These are phyloP conservation scores for Ormyrus rosae DNA, from an alignment of 2,888 invertebrate genomes.

Conservation along the genomic window DNA sequence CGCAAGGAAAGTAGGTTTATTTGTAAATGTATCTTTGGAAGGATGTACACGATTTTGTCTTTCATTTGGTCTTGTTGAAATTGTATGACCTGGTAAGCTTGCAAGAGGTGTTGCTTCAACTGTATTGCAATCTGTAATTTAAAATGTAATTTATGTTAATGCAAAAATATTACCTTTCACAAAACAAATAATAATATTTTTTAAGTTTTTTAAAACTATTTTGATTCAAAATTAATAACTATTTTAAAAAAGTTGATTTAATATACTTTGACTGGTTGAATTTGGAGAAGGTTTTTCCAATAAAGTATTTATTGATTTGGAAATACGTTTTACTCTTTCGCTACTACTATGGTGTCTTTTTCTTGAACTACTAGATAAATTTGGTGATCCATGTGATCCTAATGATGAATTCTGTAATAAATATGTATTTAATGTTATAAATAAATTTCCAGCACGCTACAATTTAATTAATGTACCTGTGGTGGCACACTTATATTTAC, in stretches of 20 bases:
- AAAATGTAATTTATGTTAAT: not conserved
- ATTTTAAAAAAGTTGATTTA: constrained; percentile 29
- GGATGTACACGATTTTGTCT: constrained; percentile 30
- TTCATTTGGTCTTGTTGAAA: constrained; percentile 50
- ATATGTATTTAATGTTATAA: constrained; percentile 20
- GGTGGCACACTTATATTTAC: constrained; percentile 73
- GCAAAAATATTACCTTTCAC: not conserved
- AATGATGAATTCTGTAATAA: constrained; percentile 45
- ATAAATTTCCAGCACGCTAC: not conserved
- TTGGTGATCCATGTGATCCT: constrained; percentile 64
- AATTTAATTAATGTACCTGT: constrained; percentile 59
- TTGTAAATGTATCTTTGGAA: constrained; percentile 13
- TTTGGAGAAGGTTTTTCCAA: constrained; percentile 57
- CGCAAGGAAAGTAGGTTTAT: constrained; percentile 24
- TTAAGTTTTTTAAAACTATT: constrained; percentile 16
- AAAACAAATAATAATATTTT: constrained; percentile 17
- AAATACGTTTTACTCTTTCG: constrained; percentile 67
- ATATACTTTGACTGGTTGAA: constrained; percentile 55
- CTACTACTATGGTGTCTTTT: constrained; percentile 69
- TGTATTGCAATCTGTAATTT: constrained; percentile 59
- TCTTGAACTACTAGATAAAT: constrained; percentile 66
- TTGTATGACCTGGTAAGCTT: constrained; percentile 67
- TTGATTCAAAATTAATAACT: constrained; percentile 5
- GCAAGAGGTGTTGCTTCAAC: constrained; percentile 70
- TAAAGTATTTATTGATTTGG: constrained; percentile 60